phyloP scores from a whole-genome alignment of 2,888 invertebrate species.

The Empis stercorea region DNA sequence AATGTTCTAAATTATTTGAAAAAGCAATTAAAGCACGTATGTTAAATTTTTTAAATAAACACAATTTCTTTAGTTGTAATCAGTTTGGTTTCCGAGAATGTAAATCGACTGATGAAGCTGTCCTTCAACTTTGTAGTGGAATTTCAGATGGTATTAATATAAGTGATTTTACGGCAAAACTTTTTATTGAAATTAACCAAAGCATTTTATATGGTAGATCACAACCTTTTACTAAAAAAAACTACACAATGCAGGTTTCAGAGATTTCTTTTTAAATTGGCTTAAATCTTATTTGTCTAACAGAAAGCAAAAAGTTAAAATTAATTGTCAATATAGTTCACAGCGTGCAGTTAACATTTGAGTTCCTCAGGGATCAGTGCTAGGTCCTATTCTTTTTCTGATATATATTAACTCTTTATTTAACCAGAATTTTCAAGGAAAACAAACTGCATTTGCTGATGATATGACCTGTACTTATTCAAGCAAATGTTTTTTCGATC shows the following conservation, averaged over 20 bases:
- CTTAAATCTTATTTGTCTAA: not conserved
- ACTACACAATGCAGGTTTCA: not conserved
- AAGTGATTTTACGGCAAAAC: not conserved
- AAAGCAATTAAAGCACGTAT: too few species aligned
- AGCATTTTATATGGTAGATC: slow-evolving; percentile 1
- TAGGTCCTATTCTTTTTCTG: slow-evolving; percentile 3
- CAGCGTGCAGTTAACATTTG: not conserved
- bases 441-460: not conserved
- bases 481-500: not conserved
- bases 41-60: too few species aligned
- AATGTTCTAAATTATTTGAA: too few species aligned
- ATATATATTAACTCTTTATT: slow-evolving; percentile 1
- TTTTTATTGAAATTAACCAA: slow-evolving; percentile 5
- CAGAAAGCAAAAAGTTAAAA: not conserved
- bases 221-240: slow-evolving; percentile 1
- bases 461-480: slow-evolving; percentile 2
- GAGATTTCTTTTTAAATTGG: not conserved
- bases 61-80: too few species aligned
- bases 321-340: not conserved
- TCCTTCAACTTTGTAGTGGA: slow-evolving; percentile 1
- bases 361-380: slow-evolving; percentile 2
- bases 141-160: not conserved
- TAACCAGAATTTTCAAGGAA: too few species aligned
- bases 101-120: slow-evolving; percentile 2
- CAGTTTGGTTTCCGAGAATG: too few species aligned